Evolutionary conservation across 1,140 invertebrate species (phyloP).

Genomic region (Platyscapa corneri): DNA sequence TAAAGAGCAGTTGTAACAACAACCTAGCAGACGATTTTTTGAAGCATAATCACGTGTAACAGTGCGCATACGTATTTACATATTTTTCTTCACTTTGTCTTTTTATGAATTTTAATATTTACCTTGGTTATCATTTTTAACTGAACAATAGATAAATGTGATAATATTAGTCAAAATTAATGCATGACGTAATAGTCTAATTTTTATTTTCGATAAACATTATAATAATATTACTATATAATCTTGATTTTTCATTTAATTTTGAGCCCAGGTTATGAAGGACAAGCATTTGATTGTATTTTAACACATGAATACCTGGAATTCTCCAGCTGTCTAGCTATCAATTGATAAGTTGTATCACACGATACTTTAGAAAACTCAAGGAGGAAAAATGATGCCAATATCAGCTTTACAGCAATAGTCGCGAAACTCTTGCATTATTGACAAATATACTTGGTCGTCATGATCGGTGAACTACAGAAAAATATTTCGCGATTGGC

Average conservation of each 20-base stretch:
- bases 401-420: background rate
- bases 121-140: background rate
- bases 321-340: background rate
- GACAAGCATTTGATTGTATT: too few relatives aligned
- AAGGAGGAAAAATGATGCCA: background rate
- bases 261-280: background rate
- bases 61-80: background rate
- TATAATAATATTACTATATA: background rate
- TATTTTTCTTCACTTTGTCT: background rate
- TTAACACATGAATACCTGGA: background rate
- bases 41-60: background rate
- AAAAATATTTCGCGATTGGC: background rate
- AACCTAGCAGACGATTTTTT: background rate
- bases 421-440: conserved; percentile 38
- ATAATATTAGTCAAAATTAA: background rate
- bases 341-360: background rate
- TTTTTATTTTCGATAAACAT: background rate
- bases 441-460: conserved; percentile 11
- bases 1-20: background rate
- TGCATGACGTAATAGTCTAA: background rate
- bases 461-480: background rate
- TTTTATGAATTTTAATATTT: background rate
- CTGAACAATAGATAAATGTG: background rate
- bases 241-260: background rate
- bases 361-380: background rate